Conservation (phyloP, 2,888 invertebrate species). For the Saturnia pavonia region DNA sequence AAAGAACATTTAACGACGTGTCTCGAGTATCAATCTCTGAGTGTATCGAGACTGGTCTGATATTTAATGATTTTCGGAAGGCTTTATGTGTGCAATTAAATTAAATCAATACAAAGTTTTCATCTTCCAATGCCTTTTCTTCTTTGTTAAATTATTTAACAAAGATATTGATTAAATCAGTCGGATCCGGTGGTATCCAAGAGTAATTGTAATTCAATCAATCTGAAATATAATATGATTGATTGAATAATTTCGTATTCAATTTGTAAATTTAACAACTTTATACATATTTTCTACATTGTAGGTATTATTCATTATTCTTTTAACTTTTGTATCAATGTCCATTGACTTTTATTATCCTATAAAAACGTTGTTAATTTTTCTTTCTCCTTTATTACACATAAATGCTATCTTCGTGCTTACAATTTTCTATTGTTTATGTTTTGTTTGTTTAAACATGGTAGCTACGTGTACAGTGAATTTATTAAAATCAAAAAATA, state of each 20-base stretch:
- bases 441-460: not conserved
- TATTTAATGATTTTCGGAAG: constrained; percentile 18
- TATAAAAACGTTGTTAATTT: not conserved
- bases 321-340: not conserved
- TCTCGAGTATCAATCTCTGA: constrained; percentile 19
- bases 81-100: constrained; percentile 16
- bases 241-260: not conserved
- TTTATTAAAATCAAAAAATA: no score
- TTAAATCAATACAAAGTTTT: constrained; percentile 19
- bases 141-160: not conserved
- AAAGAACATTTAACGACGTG: constrained; percentile 17
- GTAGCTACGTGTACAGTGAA: no score
- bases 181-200: not conserved
- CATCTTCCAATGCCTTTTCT: not conserved
- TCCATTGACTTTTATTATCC: not conserved
- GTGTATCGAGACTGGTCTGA: constrained; percentile 22
- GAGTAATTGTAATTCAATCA: not conserved
- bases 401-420: not conserved
- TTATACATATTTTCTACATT: not conserved
- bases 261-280: not conserved
- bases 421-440: not conserved
- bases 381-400: not conserved
- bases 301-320: not conserved
- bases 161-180: not conserved
- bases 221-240: not conserved